These are phyloP conservation scores for Trichogramma dendrolimi DNA, from an alignment of 2,888 invertebrate genomes.

Conservation along the genomic window DNA sequence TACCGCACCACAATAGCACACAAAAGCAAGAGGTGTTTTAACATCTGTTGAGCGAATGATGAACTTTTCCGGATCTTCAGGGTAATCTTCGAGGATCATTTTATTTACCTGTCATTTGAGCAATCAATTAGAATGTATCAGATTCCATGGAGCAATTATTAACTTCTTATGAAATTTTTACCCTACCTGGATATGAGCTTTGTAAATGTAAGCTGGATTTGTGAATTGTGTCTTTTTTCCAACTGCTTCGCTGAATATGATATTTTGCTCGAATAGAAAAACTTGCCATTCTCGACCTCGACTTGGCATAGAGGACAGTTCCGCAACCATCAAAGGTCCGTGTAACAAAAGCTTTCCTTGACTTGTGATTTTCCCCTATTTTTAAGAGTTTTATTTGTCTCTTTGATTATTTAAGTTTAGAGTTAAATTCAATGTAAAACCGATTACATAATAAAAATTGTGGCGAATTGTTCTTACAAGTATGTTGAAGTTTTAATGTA, in stretches of 20 bases:
- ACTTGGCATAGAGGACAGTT: slow-evolving; percentile 55
- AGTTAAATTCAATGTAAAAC: too few relatives aligned
- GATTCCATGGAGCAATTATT: slow-evolving; percentile 1
- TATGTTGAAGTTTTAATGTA: too few relatives aligned
- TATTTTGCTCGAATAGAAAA: slow-evolving; percentile 96
- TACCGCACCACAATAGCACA: slow-evolving; percentile 59
- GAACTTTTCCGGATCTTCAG: slow-evolving; percentile 70
- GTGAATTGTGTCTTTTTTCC: slow-evolving; percentile 89
- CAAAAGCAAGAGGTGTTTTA: slow-evolving; percentile 70
- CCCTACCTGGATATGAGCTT: slow-evolving; percentile 87
- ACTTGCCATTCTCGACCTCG: slow-evolving; percentile 84
- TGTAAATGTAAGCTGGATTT: slow-evolving; percentile 91
- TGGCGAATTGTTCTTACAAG: too few relatives aligned
- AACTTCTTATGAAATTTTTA: neutral
- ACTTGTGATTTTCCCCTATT: slow-evolving; percentile 89
- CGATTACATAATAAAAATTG: too few relatives aligned
- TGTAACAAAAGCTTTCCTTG: slow-evolving; percentile 92
- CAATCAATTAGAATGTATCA: neutral
- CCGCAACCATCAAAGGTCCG: slow-evolving; percentile 71
- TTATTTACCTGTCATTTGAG: slow-evolving; percentile 77
- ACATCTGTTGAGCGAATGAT: slow-evolving; percentile 78
- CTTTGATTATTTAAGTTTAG: neutral
- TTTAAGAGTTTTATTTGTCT: slow-evolving; percentile 37
- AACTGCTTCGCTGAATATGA: slow-evolving; percentile 92
- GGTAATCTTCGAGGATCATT: slow-evolving; percentile 74